Evolutionary conservation across 2,113 vertebrate species (phyloP), one percentile per base, ranked within the genome.

Genomic region (Epinephelus moara): DNA sequence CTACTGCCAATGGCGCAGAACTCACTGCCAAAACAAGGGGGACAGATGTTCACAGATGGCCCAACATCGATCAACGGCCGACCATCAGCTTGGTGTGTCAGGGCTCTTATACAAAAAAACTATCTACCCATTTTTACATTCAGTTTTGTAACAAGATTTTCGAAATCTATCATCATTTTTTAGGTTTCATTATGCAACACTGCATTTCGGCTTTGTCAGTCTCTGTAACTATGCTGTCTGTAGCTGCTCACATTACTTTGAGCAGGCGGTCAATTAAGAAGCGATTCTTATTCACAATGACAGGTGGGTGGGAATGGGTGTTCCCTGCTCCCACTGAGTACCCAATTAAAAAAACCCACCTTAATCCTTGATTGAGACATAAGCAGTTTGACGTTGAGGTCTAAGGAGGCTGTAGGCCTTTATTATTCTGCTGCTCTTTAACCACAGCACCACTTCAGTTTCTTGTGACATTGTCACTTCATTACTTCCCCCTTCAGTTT

Each of bases 311-410:
- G 73, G 82, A 69, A 83, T 45, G 81, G 75, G 74, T 73, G 80
- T 82, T 79, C 25, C 81, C 79, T 30, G 23, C 59, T 77, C 78
- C 70, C 67, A 59, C 70, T 82, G 73, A 66, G 80, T 70, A 61
- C 45, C 49, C 64, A 61, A 64, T 83, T 75, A 69, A 82, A 80
- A 27, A 77, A 75, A 83, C 77, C 63, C 68, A 82, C 78, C 73
- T 78, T 59, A 71, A 87, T 79, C 68, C 81, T 78, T 78, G 25
- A 89, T 87, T 82, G 80, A 89, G 82, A 77, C 85, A 72, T 60
- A 18, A 85, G 70, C 63, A 67, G 60, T 77, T 50, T 55, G 40
- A 52, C 59, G 63, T 81, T 53, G 49, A 83, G 30, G 74, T 79
- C n/a, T 42, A 50, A 64, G 45, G 71, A 63, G 67, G 64, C 68